Evolutionary conservation across 2,113 vertebrate genomes (phyloP).

Genomic region (Psilopogon haemacephalus): DNA sequence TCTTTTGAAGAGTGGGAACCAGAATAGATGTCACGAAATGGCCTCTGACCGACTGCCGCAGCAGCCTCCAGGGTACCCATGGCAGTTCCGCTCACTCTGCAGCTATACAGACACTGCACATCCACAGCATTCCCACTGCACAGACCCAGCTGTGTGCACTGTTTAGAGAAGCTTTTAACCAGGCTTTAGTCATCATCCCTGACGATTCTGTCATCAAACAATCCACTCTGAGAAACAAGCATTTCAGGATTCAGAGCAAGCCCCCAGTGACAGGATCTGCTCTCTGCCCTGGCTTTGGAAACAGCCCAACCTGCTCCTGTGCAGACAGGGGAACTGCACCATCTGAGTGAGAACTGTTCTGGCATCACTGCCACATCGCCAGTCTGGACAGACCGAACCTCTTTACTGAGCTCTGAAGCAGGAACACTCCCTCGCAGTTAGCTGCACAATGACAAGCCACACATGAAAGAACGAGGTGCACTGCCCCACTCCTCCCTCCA

Average conservation of each 20-base stretch:
- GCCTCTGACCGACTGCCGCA: fast-evolving
- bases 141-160: background rate
- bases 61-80: fast-evolving
- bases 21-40: background rate
- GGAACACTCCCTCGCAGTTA: background rate
- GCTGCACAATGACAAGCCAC: background rate
- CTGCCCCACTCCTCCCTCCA: background rate
- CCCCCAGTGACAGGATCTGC: background rate
- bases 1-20: background rate
- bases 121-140: background rate
- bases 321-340: fast-evolving
- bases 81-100: background rate
- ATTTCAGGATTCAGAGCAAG: background rate
- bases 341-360: background rate
- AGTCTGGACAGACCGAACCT: background rate
- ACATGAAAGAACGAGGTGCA: fast-evolving
- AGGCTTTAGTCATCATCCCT: background rate
- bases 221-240: background rate
- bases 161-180: background rate
- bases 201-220: background rate
- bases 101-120: background rate
- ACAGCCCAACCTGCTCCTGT: background rate
- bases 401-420: background rate
- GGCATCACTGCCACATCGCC: background rate
- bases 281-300: background rate